Base-by-base conservation (phyloP, 2,797 vertebrate genomes). In the Coranthus polyacanthus region DNA sequence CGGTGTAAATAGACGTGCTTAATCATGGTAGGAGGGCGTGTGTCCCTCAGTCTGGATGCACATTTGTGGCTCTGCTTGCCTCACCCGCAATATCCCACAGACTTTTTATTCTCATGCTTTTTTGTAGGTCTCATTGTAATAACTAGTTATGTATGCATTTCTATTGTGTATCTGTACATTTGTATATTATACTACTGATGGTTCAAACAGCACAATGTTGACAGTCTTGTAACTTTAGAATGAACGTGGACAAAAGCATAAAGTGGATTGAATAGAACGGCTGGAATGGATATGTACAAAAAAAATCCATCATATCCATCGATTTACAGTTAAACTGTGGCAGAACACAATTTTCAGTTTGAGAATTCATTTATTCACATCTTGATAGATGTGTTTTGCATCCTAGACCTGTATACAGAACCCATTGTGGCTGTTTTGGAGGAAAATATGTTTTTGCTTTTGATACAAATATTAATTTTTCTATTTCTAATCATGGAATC, bases 71-170 rank as follows among this genome's bases (percentile, higher is more conserved):
- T 89, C 85, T 90, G 89, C 89, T 93, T 89, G 91, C 93, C 93
- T 90, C 77, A 89, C 92, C 94, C 94, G 95, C 94, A 95, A 95
- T 96, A 95, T 91, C 93, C 91, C 92, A 93, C 94, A 90, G 90
- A 93, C 92, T 94, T 96, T 96, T 96, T 89, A 91, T 95, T 96
- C 94, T 94, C 89, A 47, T 93, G 82, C 86, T 93, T 95, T 95
- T 99, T 99, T 98, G 95, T 97, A 98, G 95, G 84, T 88, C 82
- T 96, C 92, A 93, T 96, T 96, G 96, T 96, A 95, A 97, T 96
- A 97, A 96, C 94, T 86, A 91, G 94, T 92, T 90, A 93, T 94
- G 95, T 95, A 91, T 93, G 94, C 94, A 95, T 99, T 97, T 97
- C 88, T 96, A 97, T 95, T 93, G 96, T 97, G 94, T 96, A 97